A percentile compares a stretch with the other conserved stretches of the same genome.
These are phyloP conservation scores for Lithobates pipiens DNA, from an alignment of 2,797 vertebrate genomes.

Conservation along the genomic window DNA sequence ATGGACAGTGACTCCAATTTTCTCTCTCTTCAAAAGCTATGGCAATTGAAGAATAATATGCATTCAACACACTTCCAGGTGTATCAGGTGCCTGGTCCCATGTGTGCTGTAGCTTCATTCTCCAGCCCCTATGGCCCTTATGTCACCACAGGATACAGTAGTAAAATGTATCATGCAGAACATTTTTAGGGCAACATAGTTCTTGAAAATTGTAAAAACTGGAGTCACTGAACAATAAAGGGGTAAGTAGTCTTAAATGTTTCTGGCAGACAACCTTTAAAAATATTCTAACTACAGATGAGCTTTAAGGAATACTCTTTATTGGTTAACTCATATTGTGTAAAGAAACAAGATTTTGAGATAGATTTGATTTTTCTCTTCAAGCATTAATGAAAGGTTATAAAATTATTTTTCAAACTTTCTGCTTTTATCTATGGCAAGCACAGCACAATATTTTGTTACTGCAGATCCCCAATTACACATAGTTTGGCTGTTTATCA, in stretches of 20 bases:
- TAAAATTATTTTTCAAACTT: background rate
- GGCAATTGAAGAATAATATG: no score
- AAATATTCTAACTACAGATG: no score
- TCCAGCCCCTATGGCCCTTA: background rate
- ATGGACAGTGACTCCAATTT: no score
- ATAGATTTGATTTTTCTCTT: no score
- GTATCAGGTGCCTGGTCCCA: background rate
- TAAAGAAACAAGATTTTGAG: background rate
- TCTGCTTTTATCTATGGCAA: background rate
- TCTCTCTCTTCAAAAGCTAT: no score
- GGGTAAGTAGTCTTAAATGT: no score
- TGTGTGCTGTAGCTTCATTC: background rate
- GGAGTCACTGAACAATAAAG: no score
- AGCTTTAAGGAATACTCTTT: no score
- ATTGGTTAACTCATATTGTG: background rate
- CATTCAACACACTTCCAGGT: background rate
- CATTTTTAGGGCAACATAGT: no score
- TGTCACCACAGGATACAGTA: background rate
- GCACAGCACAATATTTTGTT: background rate
- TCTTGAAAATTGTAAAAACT: no score
- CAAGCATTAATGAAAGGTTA: background rate
- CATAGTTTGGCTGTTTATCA: background rate
- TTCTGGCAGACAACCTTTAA: no score
- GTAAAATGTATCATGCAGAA: no score
- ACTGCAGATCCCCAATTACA: background rate